Base-by-base conservation (phyloP, 2,888 invertebrate species). In the Agapetus fuscipes region DNA sequence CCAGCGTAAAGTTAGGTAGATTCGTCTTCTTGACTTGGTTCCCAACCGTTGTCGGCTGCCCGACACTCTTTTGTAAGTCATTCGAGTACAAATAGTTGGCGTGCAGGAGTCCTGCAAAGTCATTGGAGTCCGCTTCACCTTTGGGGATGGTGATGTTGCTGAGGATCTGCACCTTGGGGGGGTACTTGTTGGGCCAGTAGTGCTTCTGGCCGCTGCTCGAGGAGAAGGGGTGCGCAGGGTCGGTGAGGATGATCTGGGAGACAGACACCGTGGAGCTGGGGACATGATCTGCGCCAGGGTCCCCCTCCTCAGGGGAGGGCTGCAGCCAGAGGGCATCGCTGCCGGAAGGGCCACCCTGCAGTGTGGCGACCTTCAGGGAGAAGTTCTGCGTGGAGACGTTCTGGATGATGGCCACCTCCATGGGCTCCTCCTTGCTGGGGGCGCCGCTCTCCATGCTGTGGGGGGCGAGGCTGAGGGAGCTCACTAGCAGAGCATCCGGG, bases 141-240 rank as follows among this genome's bases (percentile, higher is more conserved):
- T 35, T 34, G 20, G 43, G 39, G 49, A 70, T 53, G 43, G 68
- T 61, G 56, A 70, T 66, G 47, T 68, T 69, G 48, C 70, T 69
- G 46, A 70, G 56, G 51, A 70, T 70, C 50, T 70, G 70, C 30
- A 70, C 69, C 58, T 70, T 70, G 3, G 69, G 63, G 37, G 62
- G 16, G 24, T 31, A 41, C 15, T 44, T 41, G 24, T 30, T 35
- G 10, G 39, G 30, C 11, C 17, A 9, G n/a, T n/a, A n/a, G n/a
- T n/a, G n/a, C n/a, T n/a, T n/a, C n/a, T n/a, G n/a, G n/a, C n/a
- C n/a, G n/a, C n/a, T n/a, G n/a, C n/a, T n/a, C n/a, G n/a, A n/a
- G n/a, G 45, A 14, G 20, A 41, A 38, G 16, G 35, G 43, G 13
- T 25, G 39, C 3, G 38, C 41, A 3, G 39, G 17, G 52, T 66